These are phyloP conservation scores for Periophthalmus magnuspinnatus DNA, from an alignment of 2,797 vertebrate genomes.

Conservation along the genomic window DNA sequence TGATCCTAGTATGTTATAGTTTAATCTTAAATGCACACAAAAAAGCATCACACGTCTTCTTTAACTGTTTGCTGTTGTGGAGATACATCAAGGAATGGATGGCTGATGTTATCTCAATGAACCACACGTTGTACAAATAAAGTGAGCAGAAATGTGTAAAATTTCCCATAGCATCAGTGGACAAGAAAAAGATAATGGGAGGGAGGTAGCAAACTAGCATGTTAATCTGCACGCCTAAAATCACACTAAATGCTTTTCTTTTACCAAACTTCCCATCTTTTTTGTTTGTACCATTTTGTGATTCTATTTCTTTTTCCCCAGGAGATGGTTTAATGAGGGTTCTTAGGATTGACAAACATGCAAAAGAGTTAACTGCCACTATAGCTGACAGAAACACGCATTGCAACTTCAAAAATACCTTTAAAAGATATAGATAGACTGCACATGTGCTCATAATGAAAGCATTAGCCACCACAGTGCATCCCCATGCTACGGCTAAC, in stretches of 20 bases:
- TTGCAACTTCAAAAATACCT: not conserved
- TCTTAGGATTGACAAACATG: not conserved
- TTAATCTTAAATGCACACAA: not conserved
- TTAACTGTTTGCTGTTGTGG: too few species aligned
- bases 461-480: too few species aligned
- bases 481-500: not conserved
- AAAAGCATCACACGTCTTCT: not conserved
- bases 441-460: not conserved
- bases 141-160: not conserved
- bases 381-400: not conserved
- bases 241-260: not conserved
- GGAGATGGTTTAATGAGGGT: not conserved
- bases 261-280: not conserved
- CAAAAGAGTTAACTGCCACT: not conserved
- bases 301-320: not conserved
- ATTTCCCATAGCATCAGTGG: fast-evolving
- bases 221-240: not conserved
- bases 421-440: fast-evolving
- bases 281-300: too few species aligned
- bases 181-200: not conserved
- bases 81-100: not conserved
- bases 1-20: not conserved
- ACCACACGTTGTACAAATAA: not conserved
- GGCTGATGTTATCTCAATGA: not conserved
- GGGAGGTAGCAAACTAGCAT: not conserved